A percentile compares a stretch with the other conserved stretches of the same genome.
Evolutionary conservation across 2,113 vertebrate species (phyloP).

Genomic region (Psammodynastes pulverulentus): DNA sequence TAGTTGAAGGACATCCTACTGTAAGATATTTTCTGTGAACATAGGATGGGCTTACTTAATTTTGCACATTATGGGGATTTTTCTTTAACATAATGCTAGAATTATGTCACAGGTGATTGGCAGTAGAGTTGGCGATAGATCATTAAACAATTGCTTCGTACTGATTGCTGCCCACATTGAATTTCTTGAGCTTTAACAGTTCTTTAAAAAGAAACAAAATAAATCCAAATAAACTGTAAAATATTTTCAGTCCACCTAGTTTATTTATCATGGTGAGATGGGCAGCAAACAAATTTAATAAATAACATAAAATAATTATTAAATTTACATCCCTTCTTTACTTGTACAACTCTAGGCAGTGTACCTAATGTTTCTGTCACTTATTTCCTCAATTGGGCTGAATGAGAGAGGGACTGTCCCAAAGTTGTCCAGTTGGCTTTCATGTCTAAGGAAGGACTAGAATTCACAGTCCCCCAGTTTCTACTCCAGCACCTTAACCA

Average conservation of each 20-base stretch:
- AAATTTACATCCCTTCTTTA: not conserved
- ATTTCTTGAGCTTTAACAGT: not conserved
- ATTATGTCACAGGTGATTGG: not conserved
- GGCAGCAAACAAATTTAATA: not conserved
- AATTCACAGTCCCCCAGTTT: not conserved
- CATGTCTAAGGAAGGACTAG: not conserved
- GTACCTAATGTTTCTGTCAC: not conserved
- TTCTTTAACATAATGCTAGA: not conserved
- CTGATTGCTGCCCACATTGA: not conserved
- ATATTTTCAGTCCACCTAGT: not conserved
- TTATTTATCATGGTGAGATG: not conserved
- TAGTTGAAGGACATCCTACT: not conserved
- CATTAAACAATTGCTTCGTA: not conserved
- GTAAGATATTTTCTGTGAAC: not conserved
- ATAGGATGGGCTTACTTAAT: not conserved
- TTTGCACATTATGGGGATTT: not conserved
- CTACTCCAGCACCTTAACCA: not conserved
- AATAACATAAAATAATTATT: not conserved
- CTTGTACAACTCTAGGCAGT: not conserved
- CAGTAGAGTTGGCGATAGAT: not conserved
- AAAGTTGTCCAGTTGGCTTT: not conserved
- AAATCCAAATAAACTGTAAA: not conserved
- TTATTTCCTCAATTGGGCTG: not conserved
- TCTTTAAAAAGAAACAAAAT: not conserved
- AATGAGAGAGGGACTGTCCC: not conserved